A percentile compares a stretch with the other conserved stretches of the same genome.
Conservation (phyloP, 2,888 invertebrate species). For the Nesidiocoris tenuis region DNA sequence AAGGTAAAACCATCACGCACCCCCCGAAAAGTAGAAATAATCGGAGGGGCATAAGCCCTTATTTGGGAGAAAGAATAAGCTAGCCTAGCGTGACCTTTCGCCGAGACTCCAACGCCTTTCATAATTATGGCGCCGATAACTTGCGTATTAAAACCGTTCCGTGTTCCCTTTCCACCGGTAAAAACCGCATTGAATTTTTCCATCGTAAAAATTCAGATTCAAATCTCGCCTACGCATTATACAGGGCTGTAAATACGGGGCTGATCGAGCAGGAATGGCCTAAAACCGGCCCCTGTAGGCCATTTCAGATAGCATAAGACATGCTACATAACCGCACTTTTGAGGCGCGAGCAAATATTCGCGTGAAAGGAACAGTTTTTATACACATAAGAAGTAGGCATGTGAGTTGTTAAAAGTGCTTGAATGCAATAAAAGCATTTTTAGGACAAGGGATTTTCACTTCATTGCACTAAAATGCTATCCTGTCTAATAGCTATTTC, state of each 20-base stretch:
- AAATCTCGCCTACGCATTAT: conserved; percentile 7
- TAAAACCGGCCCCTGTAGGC: no score
- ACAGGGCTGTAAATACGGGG: background rate
- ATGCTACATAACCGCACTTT: no score
- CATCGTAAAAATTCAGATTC: conserved; percentile 14
- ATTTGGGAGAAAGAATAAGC: conserved; percentile 14
- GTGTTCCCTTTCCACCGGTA: background rate
- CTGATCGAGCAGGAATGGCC: no score
- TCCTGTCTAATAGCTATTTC: no score
- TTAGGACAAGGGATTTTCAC: no score
- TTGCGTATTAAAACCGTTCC: conserved; percentile 17
- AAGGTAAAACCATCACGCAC: background rate
- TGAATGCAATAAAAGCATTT: no score
- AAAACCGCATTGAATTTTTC: conserved; percentile 1
- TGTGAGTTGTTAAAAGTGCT: no score
- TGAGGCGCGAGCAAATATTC: no score
- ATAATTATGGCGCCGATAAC: conserved; percentile 11
- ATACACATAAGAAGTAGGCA: no score
- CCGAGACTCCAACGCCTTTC: conserved; percentile 6
- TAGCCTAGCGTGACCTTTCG: conserved; percentile 25
- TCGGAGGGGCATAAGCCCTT: background rate
- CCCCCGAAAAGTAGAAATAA: background rate
- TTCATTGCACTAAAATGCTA: no score
- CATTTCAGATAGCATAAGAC: no score
- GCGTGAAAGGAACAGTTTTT: no score